These are phyloP conservation scores for Orthonevra nobilis DNA, from an alignment of 2,888 invertebrate species.

Conservation along the genomic window DNA sequence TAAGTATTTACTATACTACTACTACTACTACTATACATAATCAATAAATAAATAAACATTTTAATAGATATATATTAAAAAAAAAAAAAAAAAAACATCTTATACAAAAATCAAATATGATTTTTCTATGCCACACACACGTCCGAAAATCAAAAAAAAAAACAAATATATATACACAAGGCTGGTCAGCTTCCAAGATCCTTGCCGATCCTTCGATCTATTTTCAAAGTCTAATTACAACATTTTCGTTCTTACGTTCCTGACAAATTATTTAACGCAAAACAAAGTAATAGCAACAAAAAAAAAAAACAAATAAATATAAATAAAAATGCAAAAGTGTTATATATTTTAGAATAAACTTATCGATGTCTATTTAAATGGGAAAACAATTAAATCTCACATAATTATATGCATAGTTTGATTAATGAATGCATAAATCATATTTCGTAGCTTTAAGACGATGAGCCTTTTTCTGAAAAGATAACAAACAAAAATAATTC, in stretches of 20 bases:
- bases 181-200: constrained; percentile 53
- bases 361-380: constrained; percentile 69
- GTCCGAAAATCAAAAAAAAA: constrained; percentile 47
- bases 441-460: constrained; percentile 70
- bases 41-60: constrained; percentile 48
- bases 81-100: constrained; percentile 18
- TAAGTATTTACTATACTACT: constrained; percentile 65
- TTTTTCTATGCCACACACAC: constrained; percentile 57
- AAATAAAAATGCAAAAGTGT: constrained; percentile 26
- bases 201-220: constrained; percentile 59
- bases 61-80: constrained; percentile 51
- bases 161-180: constrained; percentile 28
- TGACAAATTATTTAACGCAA: no score
- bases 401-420: constrained; percentile 46
- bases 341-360: constrained; percentile 65
- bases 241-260: constrained; percentile 20
- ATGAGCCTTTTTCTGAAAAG: constrained; percentile 70
- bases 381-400: constrained; percentile 48
- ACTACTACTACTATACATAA: constrained; percentile 69
- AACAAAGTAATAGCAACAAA: constrained; percentile 32
- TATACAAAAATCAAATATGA: constrained; percentile 35
- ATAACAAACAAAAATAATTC: constrained; percentile 51
- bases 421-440: constrained; percentile 66
- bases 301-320: constrained; percentile 12
- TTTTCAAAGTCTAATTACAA: not conserved